Base-by-base conservation (phyloP, 2,797 vertebrate species). In the Halcyon chelicuti region DNA sequence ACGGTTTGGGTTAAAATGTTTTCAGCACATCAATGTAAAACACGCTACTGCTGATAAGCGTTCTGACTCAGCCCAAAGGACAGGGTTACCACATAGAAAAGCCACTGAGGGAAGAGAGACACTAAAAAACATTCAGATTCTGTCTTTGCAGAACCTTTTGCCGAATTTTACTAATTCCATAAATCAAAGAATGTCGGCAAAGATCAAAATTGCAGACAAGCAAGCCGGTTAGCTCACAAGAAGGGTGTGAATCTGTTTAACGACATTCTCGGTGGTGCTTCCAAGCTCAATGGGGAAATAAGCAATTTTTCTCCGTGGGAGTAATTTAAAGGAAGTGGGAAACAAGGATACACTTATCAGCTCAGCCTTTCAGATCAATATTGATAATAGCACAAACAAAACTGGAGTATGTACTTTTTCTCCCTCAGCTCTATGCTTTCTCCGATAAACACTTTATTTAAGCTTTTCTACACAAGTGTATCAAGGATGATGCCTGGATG, bases 261-360 rank as follows among this genome's bases (percentile, higher is more conserved):
- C 51, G 62, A 5, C 52, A 5, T 83, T 83, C 71, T 70, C 3
- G 0, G 33, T 61, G 42, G 35, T 58, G 37, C 68, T 85, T 95
- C 68, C 19, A 29, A 21, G 22, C 58, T 92, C 1, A 0, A 14
- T 72, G 63, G 63, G 68, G 73, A 76, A 91, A 58, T 25, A 81
- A 72, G 42, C 33, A 21, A 17, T 86, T 90, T 94, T 92, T 91
- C 92, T 88, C 78, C 61, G 42, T 79, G 49, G 67, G 88, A 90
- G 66, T 68, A 82, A 91, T 90, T 84, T 83, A 74, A 91, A 95
- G 80, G 55, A 93, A 71, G 28, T 62, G 42, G 47, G 52, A 55
- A 77, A 35, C 39, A 68, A 66, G 83, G 54, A 87, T 91, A 12
- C 63, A 14, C 65, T 70, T 74, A 72, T 95, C 80, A 84, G 39